Base-by-base conservation (phyloP, 2,888 invertebrate species). In the Cheilosia vernalis region DNA sequence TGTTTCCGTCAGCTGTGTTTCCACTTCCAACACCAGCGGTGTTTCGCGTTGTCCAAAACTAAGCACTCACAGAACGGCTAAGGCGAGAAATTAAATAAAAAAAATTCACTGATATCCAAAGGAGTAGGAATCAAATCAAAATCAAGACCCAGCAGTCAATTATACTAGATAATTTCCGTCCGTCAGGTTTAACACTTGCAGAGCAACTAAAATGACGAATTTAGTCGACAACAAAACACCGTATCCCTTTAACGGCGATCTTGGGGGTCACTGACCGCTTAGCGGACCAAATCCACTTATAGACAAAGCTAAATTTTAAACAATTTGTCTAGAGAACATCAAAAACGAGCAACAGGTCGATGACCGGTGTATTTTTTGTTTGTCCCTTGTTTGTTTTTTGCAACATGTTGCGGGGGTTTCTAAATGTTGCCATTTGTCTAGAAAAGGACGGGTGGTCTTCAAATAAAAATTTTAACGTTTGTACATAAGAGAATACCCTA, bases 121-220 rank as follows among this genome's bases (percentile, higher is more conserved):
- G 37, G 37, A 4, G 37, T 13, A 37, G 13, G 4, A 10, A 10
- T 3, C 2, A 40, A 77, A 44, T 30, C 30, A 30, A 61, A 81
- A 74, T 56, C 67, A 47, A 63, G 70, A 82, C 69, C 61, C 61
- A 51, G 55, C 51, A 58, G 70, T 79, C 84, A 69, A 70, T 84
- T 84, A 84, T 84, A 40, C 64, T 66, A 70, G 79, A 84, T 84
- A 84, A 84, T 76, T 21, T 72, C 81, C 76, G 85, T 81, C 85
- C 76, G 85, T 55, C 85, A 67, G 72, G 81, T 81, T 76, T 56
- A 61, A 72, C 77, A 67, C 66, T 81, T 70, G 51, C 44, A 81
- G 61, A 55, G 51, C 61, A 61, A 85, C 85, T 85, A 76, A 72
- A 9, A 4, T 6, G 37, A 13, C 4, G 33, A 55, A 51, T 40